A percentile compares a stretch with the other conserved stretches of the same genome.
Evolutionary conservation across 2,888 invertebrate genomes (phyloP).

Genomic region (Conus canariensis): DNA sequence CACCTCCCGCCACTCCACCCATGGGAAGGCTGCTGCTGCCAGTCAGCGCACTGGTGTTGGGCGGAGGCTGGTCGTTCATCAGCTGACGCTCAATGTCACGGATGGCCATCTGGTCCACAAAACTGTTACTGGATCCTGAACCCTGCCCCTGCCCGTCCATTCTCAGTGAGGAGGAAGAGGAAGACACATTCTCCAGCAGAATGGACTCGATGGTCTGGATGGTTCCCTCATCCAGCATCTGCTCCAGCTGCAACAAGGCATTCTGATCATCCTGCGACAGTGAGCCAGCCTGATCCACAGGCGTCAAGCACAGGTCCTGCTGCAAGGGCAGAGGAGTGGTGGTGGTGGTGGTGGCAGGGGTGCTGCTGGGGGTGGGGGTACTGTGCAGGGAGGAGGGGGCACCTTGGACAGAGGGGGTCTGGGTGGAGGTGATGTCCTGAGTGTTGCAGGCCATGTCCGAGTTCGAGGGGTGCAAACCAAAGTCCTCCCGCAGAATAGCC

Average conservation of each 20-base stretch:
- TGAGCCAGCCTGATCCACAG: conserved; percentile 17
- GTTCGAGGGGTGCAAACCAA: conserved; percentile 42
- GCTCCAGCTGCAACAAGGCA: conserved; percentile 68
- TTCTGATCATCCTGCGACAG: conserved; percentile 58
- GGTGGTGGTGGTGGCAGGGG: conserved; percentile 40
- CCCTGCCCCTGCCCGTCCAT: background rate
- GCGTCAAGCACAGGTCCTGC: conserved; percentile 28
- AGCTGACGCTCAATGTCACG: conserved; percentile 93
- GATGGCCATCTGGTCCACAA: conserved; percentile 88
- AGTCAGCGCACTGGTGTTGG: conserved; percentile 42
- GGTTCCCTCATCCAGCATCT: conserved; percentile 60
- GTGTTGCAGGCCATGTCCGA: background rate
- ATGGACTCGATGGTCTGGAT: conserved; percentile 36
- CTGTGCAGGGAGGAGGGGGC: background rate
- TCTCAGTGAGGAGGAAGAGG: background rate
- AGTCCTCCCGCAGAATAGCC: conserved; percentile 84
- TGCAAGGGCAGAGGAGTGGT: background rate
- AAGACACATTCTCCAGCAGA: conserved; percentile 5
- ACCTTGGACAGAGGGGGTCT: background rate
- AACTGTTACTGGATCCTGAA: conserved; percentile 51
- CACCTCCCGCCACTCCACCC: background rate
- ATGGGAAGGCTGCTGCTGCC: conserved; percentile 23
- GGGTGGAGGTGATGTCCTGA: conserved; percentile 29
- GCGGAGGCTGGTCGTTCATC: conserved; percentile 84
- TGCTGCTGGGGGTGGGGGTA: conserved; percentile 32